Evolutionary conservation across 2,113 vertebrate genomes (phyloP), one percentile per base, ranked within the genome.

Genomic region (Pteropus alecto): DNA sequence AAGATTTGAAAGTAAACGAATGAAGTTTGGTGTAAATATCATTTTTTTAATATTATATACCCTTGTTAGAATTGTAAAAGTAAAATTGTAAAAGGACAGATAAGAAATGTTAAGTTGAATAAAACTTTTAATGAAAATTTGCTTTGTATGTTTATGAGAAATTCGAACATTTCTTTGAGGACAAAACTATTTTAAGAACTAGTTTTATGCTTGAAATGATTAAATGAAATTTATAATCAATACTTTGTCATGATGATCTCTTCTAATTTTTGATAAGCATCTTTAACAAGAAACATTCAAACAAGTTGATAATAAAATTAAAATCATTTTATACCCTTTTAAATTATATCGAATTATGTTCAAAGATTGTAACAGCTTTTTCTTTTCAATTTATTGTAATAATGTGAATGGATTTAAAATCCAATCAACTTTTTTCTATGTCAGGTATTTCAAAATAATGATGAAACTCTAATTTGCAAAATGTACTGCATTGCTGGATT

Each of bases 351-450:
- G 78, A 94, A 86, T 96, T 94, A 85, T n/a, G 28, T 90, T 84
- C 61, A 67, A 95, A 96, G 71, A 43, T 91, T 68, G 1, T 71
- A 93, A 51, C 26, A 68, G 60, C 56, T 87, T n/a, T 93, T 93
- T 95, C 90, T 93, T 97, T 97, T 78, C 58, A 73, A 30, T 70
- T 77, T 78, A 86, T 96, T 93, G 60, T 85, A 87, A 74, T 93
- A 90, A 73, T 56, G 35, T 87, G 41, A 95, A 90, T 93, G 51
- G 71, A 90, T 83, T 97, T 91, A 71, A 90, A 94, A 96, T 94
- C 16, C 41, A 86, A 83, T 87, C 43, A 30, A 7, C 30, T 12
- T 48, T 87, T 81, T 90, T 89, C 71, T 63, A 78, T 63, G 26
- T 73, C 33, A 82, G 46, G 54, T 73, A 54, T 93, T 96, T 94